phyloP scores from a whole-genome alignment of 2,888 invertebrate species.

The Dyspetes luteomarginatus region DNA sequence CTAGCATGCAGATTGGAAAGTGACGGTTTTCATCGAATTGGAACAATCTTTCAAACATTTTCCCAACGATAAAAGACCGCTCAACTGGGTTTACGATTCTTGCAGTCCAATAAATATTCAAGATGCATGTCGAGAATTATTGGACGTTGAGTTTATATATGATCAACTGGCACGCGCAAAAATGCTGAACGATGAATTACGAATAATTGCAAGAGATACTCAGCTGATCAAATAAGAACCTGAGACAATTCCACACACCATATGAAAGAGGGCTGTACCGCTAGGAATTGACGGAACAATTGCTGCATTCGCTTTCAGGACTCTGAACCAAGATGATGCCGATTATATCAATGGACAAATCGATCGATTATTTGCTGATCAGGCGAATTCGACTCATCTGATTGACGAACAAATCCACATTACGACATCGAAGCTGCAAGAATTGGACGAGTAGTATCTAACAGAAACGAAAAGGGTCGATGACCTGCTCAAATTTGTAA shows the following conservation, averaged over 20 bases:
- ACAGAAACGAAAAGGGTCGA: not conserved
- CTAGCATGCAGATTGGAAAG: constrained; percentile 19
- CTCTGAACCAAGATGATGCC: not conserved
- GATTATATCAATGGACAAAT: not conserved
- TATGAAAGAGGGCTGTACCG: not conserved
- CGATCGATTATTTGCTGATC: not conserved
- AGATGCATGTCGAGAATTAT: not conserved
- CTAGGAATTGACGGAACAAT: constrained; percentile 9
- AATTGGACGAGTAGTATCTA: not conserved
- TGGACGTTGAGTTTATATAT: not conserved
- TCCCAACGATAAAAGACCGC: not conserved
- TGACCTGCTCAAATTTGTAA: not conserved
- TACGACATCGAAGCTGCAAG: not conserved
- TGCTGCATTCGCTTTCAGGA: constrained; percentile 1
- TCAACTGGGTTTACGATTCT: not conserved
- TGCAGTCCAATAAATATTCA: constrained; percentile 6
- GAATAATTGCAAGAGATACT: not conserved
- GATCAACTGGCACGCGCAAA: not conserved
- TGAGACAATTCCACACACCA: not conserved
- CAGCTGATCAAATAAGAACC: not conserved
- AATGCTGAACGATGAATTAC: not conserved
- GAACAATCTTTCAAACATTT: not conserved
- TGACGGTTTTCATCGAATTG: constrained; percentile 14
- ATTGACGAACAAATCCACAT: constrained; percentile 29
- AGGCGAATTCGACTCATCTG: not conserved